Evolutionary conservation across 2,888 invertebrate genomes (phyloP), one percentile per base, ranked within the genome.

Genomic region (Leucoma salicis): DNA sequence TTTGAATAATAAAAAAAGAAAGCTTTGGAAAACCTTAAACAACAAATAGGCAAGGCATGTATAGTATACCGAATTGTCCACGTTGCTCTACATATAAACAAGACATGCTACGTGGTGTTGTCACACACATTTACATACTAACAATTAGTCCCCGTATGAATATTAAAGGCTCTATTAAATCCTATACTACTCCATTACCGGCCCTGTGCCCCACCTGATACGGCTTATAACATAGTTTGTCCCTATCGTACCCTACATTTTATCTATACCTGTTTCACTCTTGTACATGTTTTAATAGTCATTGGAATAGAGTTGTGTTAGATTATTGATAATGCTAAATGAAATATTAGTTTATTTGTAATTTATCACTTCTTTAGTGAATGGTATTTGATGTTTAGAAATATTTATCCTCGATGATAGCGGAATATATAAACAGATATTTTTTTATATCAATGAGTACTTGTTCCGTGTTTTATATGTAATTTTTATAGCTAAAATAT

Each of bases 171-270:
- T 25, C 41, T 49, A 48, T 53, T 47, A 42, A 61, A 51, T 46
- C 49, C 31, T 57, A 50, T 43, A 42, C 41, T 34, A 44, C 49
- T 43, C 55, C 37, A 39, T 51, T 53, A 57, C 44, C 37, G 33
- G 53, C 34, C 40, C 51, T 52, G 44, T 47, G 31, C 39, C 42
- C 39, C 47, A 53, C 55, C 51, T 57, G 55, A 55, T 50, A 49
- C 46, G 48, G 51, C 42, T 40, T 42, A 50, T 42, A 32, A 34
- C 31, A 35, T 34, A 27, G 24, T 45, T 33, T 27, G 25, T 51
- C 42, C 48, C 53, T 48, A 25, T 48, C 41, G 10, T 12, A 46
- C 18, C 35, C 24, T 14, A 31, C 34, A n/a, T 42, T 8, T 24
- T 36, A 16, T 42, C 39, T 53, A 42, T 49, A 45, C 39, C 43